Percentiles rank a stretch among this genome's conserved stretches.
Evolutionary conservation across 2,113 vertebrate genomes (phyloP).

Genomic region (Amia ocellicauda): DNA sequence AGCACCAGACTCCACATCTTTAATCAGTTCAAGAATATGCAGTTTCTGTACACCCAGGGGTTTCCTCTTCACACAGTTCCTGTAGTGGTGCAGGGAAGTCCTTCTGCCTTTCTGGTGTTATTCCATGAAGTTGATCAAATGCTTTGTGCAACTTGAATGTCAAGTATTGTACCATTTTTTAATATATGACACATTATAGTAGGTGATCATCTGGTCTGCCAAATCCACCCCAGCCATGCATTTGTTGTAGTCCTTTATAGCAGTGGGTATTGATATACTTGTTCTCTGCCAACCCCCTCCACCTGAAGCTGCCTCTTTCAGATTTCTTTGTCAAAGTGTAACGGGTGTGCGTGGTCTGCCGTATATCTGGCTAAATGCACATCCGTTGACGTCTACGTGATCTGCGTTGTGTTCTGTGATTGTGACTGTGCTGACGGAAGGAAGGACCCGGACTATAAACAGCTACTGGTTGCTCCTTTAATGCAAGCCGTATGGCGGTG

Average conservation of each 20-base stretch:
- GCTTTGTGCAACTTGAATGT: not conserved
- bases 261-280: not conserved
- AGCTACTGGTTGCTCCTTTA: too few species aligned
- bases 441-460: too few species aligned
- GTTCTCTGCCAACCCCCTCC: not conserved
- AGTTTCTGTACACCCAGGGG: not conserved
- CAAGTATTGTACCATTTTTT: constrained; percentile 1
- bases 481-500: too few species aligned
- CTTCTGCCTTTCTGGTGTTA: not conserved
- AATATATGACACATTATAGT: not conserved
- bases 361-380: too few species aligned
- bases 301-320: too few species aligned
- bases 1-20: not conserved
- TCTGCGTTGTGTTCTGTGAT: too few species aligned
- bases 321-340: too few species aligned
- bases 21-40: not conserved
- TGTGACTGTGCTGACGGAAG: too few species aligned
- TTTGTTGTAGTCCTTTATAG: constrained; percentile 9
- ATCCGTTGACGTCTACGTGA: too few species aligned
- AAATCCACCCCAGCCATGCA: not conserved
- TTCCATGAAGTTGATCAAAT: not conserved
- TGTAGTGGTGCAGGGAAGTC: not conserved
- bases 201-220: not conserved
- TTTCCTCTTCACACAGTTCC: not conserved
- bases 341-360: too few species aligned